Percentiles rank a stretch among this genome's conserved stretches.
phyloP scores from a whole-genome alignment of 1,140 invertebrate genomes.

The Spodoptera frugiperda region DNA sequence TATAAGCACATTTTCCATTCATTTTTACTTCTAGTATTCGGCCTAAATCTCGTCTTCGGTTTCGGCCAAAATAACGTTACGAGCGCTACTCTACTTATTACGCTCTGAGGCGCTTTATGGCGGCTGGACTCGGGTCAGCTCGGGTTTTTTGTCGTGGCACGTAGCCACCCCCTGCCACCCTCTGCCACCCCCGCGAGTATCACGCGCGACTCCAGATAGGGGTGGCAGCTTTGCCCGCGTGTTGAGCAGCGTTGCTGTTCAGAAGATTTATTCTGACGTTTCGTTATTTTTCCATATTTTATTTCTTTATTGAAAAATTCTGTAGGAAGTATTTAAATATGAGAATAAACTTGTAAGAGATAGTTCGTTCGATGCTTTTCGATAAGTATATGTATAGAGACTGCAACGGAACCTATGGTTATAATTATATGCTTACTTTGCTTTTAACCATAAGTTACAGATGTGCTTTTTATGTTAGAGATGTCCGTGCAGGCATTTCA shows the following conservation, averaged over 20 bases:
- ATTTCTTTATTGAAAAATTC: too few relatives aligned
- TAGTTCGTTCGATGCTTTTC: too few relatives aligned
- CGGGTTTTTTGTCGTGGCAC: conserved; percentile 74
- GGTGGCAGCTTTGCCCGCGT: conserved; percentile 56
- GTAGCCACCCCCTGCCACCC: conserved; percentile 52
- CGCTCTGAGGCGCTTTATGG: conserved; percentile 72
- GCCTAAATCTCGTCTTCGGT: conserved; percentile 21
- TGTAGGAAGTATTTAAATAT: too few relatives aligned
- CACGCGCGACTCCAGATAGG: conserved; percentile 69
- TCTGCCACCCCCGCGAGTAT: conserved; percentile 58
- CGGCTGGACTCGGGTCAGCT: conserved; percentile 74
- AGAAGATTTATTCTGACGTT: conserved; percentile 32
- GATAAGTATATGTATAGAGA: too few relatives aligned
- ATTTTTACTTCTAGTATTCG: background rate
- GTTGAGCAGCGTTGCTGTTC: conserved; percentile 43
- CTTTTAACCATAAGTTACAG: too few relatives aligned
- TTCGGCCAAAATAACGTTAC: background rate
- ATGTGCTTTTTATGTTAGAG: too few relatives aligned
- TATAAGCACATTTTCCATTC: background rate
- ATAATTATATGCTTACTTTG: too few relatives aligned
- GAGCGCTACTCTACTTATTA: conserved; percentile 58
- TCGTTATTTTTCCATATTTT: background rate
- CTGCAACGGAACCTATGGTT: too few relatives aligned
- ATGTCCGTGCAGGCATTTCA: too few relatives aligned
- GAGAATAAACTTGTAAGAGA: too few relatives aligned